Evolutionary conservation across 2,113 vertebrate species (phyloP), one percentile per base, ranked within the genome.

Genomic region (Salminus brasiliensis): DNA sequence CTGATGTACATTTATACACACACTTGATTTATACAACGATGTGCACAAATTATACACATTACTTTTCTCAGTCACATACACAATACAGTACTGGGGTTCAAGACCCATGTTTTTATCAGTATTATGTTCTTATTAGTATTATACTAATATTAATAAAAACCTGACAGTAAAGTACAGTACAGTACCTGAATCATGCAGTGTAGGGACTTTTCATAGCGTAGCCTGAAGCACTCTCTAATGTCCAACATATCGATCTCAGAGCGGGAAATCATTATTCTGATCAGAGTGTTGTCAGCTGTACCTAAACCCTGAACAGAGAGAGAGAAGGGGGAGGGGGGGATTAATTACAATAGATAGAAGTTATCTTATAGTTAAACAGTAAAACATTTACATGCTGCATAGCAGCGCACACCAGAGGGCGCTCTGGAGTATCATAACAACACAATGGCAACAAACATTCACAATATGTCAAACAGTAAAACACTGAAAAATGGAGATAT

Each of bases 201-300:
- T 29, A 99, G 94, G 0, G 97, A 99, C 85, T 98, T 98, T 49
- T 98, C 96, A 0, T 96, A 98, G 68, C 92, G 92, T 81, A 97
- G 95, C 84, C 97, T 92, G 91, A 99, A 99, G 85, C 94, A 96
- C 87, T 98, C 97, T 11, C 98, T 91, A 67, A 99, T 98, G 86
- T 99, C 97, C 82, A 99, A 86, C 94, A 98, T 98, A 88, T 99
- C 98, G 0, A 96, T 92, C 91, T 99, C 96, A 0, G 95, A 95
- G 55, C 97, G 96, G 34, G 91, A 95, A 81, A 99, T 95, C 98
- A 99, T 97, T 91, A 99, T 97, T 69, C 97, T 93, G 88, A 98
- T 98, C 88, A 99, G 89, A 0, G 95, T 98, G 93, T 98, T 96
- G 91, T 99, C 98, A 1, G 94, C 93, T 0, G 97, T 98, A 9